Conservation (phyloP, 2,113 vertebrate species). For the Dinomys branickii region DNA sequence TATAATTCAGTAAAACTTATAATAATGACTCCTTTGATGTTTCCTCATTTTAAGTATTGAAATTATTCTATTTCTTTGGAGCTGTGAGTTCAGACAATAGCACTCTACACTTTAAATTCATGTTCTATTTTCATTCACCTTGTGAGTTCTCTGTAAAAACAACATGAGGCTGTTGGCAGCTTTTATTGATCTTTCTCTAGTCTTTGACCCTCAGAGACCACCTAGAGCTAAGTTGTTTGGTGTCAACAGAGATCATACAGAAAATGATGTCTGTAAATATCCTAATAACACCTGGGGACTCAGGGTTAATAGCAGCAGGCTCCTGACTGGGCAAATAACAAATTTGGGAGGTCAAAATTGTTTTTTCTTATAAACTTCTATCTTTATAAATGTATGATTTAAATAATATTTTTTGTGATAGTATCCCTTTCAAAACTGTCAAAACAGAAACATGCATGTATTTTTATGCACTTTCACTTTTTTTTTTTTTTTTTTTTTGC, state of each 20-base stretch:
- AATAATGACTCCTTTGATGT: not conserved
- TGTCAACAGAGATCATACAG: slow-evolving; percentile 33
- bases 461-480: not conserved
- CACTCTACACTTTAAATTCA: not conserved
- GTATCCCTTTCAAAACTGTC: not conserved
- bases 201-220: slow-evolving; percentile 23
- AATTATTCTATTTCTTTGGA: not conserved
- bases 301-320: not conserved
- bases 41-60: slow-evolving; percentile 7
- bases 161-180: slow-evolving; percentile 28
- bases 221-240: slow-evolving; percentile 52
- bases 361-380: not conserved
- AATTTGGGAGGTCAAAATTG: not conserved
- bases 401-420: not conserved
- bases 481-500: too few relatives aligned
- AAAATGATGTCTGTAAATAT: slow-evolving; percentile 40
- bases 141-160: slow-evolving; percentile 53
- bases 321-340: not conserved
- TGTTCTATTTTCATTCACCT: slow-evolving; percentile 54
- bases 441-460: not conserved
- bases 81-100: not conserved
- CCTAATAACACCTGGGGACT: not conserved
- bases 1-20: not conserved
- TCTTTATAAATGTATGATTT: slow-evolving; percentile 26
- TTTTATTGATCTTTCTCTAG: slow-evolving; percentile 67